Percentiles rank a stretch among this genome's conserved stretches.
Evolutionary conservation across 2,797 vertebrate species (phyloP).

Genomic region (Dendrocincla tyrannina): DNA sequence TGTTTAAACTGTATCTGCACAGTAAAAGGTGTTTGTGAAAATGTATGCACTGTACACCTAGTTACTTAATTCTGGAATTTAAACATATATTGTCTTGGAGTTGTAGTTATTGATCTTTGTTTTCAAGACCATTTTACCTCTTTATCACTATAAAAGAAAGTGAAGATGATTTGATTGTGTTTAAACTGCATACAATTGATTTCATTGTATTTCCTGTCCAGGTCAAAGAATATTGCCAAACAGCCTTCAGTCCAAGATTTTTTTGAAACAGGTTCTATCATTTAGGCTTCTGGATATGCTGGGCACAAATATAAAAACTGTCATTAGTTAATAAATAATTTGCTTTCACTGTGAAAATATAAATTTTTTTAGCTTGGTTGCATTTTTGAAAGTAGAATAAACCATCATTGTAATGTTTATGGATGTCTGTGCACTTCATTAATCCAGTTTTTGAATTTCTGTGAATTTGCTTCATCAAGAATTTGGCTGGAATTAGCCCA

Average conservation of each 20-base stretch:
- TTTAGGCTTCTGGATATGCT: background rate
- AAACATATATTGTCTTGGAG: background rate
- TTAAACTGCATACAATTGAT: background rate
- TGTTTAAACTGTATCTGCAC: background rate
- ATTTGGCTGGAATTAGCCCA: background rate
- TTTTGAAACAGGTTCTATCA: background rate
- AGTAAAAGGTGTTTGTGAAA: background rate
- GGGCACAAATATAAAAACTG: background rate
- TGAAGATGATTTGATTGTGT: background rate
- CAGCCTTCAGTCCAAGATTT: background rate
- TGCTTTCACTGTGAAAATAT: background rate
- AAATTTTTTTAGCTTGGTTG: background rate
- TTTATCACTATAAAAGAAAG: background rate
- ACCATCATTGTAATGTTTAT: background rate
- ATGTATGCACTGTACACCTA: fast-evolving
- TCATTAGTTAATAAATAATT: background rate
- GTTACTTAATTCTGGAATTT: background rate
- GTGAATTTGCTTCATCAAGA: background rate
- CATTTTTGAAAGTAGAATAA: background rate
- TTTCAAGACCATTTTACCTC: background rate
- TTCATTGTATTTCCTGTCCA: background rate
- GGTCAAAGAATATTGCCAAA: background rate
- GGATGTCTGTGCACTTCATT: background rate
- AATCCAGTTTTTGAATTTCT: background rate
- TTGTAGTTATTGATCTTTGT: background rate